A percentile compares a stretch with the other conserved stretches of the same genome.
Evolutionary conservation across 2,888 invertebrate species (phyloP).

Genomic region (Alentia gelatinosa): DNA sequence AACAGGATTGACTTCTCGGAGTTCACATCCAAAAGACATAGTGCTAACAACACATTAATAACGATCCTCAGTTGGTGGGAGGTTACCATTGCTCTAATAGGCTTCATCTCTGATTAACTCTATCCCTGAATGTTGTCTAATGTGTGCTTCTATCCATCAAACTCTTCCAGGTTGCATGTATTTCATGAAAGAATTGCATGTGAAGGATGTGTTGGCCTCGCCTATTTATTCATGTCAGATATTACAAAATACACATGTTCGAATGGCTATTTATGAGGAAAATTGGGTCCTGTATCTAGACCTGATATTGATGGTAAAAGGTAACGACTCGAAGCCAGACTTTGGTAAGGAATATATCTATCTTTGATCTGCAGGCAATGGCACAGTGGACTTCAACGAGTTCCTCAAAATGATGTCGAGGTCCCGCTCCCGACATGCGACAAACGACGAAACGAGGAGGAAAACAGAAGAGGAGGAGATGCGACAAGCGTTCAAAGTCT

Average conservation of each 20-base stretch:
- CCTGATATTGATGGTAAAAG: too few species aligned
- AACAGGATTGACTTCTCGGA: too few species aligned
- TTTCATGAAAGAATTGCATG: neutral
- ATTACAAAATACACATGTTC: neutral
- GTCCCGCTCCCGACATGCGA: slow-evolving; percentile 57
- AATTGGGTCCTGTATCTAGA: too few species aligned
- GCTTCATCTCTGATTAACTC: too few species aligned
- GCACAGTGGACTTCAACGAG: slow-evolving; percentile 76
- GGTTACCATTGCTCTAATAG: too few species aligned
- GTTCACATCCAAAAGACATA: too few species aligned
- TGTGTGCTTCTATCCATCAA: neutral
- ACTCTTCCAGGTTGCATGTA: slow-evolving; percentile 7
- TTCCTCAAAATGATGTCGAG: slow-evolving; percentile 75
- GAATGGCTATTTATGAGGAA: too few species aligned
- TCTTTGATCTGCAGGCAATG: slow-evolving; percentile 57
- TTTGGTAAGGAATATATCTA: neutral
- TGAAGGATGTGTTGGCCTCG: neutral
- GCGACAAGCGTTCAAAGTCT: slow-evolving; percentile 60
- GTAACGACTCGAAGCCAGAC: too few species aligned
- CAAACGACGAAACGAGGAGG: slow-evolving; percentile 44
- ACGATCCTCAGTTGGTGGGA: too few species aligned
- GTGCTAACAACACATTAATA: too few species aligned
- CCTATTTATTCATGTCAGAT: neutral
- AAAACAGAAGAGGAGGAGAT: slow-evolving; percentile 57
- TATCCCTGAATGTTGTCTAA: neutral